Base-by-base conservation (phyloP, 2,888 invertebrate species). In the Chymomyza procnemis region DNA sequence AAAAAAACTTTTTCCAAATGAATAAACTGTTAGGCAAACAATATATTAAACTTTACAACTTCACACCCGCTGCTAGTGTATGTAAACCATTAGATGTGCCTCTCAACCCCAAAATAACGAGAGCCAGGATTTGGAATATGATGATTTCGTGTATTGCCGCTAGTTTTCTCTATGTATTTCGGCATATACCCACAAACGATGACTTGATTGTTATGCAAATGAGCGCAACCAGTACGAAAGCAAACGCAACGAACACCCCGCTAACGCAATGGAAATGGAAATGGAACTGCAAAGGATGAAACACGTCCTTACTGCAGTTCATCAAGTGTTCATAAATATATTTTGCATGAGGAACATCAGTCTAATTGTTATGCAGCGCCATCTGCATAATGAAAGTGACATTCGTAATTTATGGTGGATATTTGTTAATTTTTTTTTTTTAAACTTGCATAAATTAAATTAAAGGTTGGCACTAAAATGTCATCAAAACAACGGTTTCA, bases 371-470 rank as follows among this genome's bases (percentile, higher is more conserved):
- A 88, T 85, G 80, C 85, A 88, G 86, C 75, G 84, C 74, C 78
- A 80, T 81, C 80, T 88, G 89, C 82, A 88, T 89, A 89, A 88
- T 89, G 88, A 89, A 89, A 83, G 74, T 84, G 83, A 88, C 88
- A 87, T 88, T 79, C 65, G 79, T 86, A 88, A 89, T 89, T 89
- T 89, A 89, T 89, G 81, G 83, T 78, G 82, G 73, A 85, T 79
- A 78, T 78, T 86, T 88, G 79, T 80, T 75, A 78, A 75, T 67
- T 71, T 68, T 61, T 70, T 69, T 68, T 64, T 58, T 63, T 26
- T 54, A 21, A 41, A n/a, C 55, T 60, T 41, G 73, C 66, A 73
- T 79, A 77, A 74, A 78, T 74, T 71, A 70, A 73, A 73, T 12
- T 64, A 55, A 64, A 75, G 74, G 71, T 67, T 72, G 71, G 64